Percentiles rank a stretch among this genome's conserved stretches.
These are phyloP conservation scores for Megaptera novaeangliae DNA, from an alignment of 2,113 vertebrate species.

Conservation along the genomic window DNA sequence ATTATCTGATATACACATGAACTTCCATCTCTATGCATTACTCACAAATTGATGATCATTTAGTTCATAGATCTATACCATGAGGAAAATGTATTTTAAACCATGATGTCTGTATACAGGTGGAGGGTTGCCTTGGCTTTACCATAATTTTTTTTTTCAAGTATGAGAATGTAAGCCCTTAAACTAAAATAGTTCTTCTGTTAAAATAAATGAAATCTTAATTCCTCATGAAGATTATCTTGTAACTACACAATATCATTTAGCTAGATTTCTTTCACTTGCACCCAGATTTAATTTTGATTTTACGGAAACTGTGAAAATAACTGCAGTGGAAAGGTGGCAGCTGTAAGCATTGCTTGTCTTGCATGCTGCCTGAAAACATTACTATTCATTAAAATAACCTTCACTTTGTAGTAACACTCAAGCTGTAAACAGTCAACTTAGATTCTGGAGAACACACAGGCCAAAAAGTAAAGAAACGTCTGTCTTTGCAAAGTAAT, in stretches of 20 bases:
- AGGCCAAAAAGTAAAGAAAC: conserved; percentile 85
- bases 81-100: conserved; percentile 26
- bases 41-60: not conserved
- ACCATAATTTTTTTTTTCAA: not conserved
- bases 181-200: conserved; percentile 25
- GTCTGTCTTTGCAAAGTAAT: conserved; percentile 98
- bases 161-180: not conserved
- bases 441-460: conserved; percentile 85
- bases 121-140: not conserved
- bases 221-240: conserved; percentile 8
- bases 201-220: not conserved
- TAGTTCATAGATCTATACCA: not conserved
- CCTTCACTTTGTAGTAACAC: conserved; percentile 92
- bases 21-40: not conserved
- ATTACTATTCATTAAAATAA: conserved; percentile 98
- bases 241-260: not conserved
- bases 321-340: conserved; percentile 49
- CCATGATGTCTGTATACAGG: not conserved
- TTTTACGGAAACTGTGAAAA: conserved; percentile 56
- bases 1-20: not conserved
- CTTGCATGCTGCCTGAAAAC: conserved; percentile 83
- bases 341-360: conserved; percentile 83
- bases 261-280: not conserved
- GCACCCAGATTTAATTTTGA: conserved; percentile 51
- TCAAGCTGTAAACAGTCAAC: conserved; percentile 92